Conservation (phyloP, 92 coral and sea anemone species). For the Phenganax subtilis region DNA sequence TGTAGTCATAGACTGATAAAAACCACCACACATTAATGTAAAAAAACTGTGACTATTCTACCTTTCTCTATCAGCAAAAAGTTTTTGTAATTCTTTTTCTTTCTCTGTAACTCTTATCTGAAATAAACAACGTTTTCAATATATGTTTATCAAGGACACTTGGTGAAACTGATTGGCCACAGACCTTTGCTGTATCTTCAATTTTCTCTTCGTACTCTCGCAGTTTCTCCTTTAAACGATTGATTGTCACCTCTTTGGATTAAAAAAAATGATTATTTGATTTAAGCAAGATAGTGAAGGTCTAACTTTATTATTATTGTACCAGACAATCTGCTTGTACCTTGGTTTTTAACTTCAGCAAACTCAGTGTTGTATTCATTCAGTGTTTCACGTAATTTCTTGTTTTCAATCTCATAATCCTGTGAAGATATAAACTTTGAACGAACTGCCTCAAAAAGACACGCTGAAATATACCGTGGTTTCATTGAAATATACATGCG, state of each 20-base stretch:
- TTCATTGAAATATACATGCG: not conserved
- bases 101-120: conserved; percentile 77
- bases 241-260: conserved; percentile 78
- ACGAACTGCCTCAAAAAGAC: no score
- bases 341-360: conserved; percentile 99
- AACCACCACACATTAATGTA: no score
- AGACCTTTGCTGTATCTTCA: conserved; percentile 94
- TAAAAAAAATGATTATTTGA: not conserved
- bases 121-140: not conserved
- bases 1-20: no score
- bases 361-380: conserved; percentile 93
- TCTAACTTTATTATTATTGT: not conserved
- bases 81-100: conserved; percentile 84
- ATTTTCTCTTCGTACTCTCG: conserved; percentile 90
- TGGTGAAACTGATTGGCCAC: not conserved
- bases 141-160: not conserved
- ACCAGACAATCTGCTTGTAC: conserved; percentile 35
- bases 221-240: conserved; percentile 81
- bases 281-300: no score
- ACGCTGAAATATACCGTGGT: not conserved
- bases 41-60: not conserved
- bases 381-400: conserved; percentile 79
- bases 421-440: conserved; percentile 10
- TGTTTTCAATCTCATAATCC: conserved; percentile 99
- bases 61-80: conserved; percentile 79